Conservation (phyloP, 2,113 vertebrate species). For the Danio rerio region DNA sequence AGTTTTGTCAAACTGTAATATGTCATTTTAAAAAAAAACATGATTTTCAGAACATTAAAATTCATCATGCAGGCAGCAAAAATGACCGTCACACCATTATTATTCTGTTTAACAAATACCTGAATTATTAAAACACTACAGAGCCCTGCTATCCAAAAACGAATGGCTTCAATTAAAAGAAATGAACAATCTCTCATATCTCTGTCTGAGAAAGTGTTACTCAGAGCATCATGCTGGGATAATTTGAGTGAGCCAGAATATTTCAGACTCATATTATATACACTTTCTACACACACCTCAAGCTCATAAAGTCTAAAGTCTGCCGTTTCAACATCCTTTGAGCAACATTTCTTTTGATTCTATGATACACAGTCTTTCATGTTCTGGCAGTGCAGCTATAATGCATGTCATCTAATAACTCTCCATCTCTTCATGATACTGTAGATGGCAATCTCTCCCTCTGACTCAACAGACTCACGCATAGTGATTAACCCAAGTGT, state of each 20-base stretch:
- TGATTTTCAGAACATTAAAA: no score
- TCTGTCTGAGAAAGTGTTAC: conserved; percentile 1
- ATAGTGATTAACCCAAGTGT: not conserved
- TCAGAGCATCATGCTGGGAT: conserved; percentile 1
- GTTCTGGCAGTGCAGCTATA: not conserved
- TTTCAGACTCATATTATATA: not conserved
- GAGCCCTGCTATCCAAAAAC: no score
- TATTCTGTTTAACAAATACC: no score
- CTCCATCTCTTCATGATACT: conserved; percentile 64
- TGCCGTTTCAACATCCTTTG: not conserved
- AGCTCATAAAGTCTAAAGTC: conserved; percentile 1
- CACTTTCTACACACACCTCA: not conserved
- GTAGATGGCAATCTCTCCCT: conserved; percentile 78
- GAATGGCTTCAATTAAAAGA: not conserved
- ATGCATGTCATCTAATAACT: conserved; percentile 21
- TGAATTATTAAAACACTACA: no score
- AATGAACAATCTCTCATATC: not conserved
- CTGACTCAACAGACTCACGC: conserved; percentile 22
- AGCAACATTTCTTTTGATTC: not conserved
- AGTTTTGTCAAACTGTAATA: no score
- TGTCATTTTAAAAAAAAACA: no score
- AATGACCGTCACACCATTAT: no score
- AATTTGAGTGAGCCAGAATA: not conserved
- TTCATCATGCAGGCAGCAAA: no score
- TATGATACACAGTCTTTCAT: not conserved